Evolutionary conservation across 2,113 vertebrate species (phyloP), one percentile per base, ranked within the genome.

Genomic region (Hystrix cristata): DNA sequence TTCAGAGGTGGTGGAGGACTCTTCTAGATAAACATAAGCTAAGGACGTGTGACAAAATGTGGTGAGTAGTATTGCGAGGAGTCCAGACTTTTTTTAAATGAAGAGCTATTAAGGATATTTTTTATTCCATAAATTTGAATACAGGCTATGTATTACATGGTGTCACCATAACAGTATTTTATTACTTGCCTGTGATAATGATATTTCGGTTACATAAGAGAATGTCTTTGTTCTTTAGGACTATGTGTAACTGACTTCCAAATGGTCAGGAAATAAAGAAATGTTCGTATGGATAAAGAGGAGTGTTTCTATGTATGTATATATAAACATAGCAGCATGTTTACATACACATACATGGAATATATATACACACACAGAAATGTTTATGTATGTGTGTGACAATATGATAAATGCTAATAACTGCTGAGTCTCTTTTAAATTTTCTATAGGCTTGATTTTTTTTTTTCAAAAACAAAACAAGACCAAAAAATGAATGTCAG

Each of bases 91-190:
- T 62, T 74, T 25, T 31, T n/a, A 0, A n/a, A 48, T 72, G 67
- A 85, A 84, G 55, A 67, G 15, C n/a, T 65, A 16, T 31, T 57
- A 67, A 62, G 67, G 78, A 31, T 81, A 87, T 14, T 67, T 95
- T 93, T 85, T 80, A 94, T 59, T 59, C 60, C 18, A 43, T 81
- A 81, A 72, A n/a, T 12, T 67, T 95, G 25, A 95, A 65, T 74
- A 64, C 46, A 23, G 46, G 55, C 27, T 93, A 13, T 12, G 59
- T 76, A 67, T 55, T 76, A 59, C 16, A 76, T n/a, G 15, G 53
- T 80, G 69, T 43, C 64, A 80, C 55, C 31, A 29, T 64, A 67
- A 72, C 15, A 69, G 23, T 80, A 76, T 57, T 90, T 93, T 62
- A 67, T 67, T 93, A 48, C 29, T 62, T 96, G 3, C 78, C 31